Conservation (phyloP, 2,888 invertebrate genomes). For the Acronicta leporina region DNA sequence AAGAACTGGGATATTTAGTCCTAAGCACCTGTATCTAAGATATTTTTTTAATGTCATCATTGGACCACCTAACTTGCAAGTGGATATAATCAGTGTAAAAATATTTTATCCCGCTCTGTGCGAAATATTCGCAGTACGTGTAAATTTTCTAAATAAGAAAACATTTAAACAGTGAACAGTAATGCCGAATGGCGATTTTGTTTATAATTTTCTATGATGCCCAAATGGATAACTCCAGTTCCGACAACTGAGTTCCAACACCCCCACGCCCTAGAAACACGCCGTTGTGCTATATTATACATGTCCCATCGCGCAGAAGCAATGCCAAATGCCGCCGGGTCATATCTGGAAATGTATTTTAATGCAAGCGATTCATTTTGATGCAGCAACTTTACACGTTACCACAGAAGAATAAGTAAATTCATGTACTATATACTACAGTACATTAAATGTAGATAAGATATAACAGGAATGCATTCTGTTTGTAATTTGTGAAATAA, state of each 20-base stretch:
- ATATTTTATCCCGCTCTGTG: background rate
- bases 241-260: constrained; percentile 43
- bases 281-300: constrained; percentile 22
- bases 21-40: background rate
- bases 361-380: constrained; percentile 35
- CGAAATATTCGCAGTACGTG: background rate
- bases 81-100: constrained; percentile 6
- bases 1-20: background rate
- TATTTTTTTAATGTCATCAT: constrained; percentile 2
- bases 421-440: too few relatives aligned
- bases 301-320: constrained; percentile 26
- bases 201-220: constrained; percentile 19
- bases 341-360: constrained; percentile 45
- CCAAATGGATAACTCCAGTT: constrained; percentile 29
- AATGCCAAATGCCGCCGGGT: constrained; percentile 28
- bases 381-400: constrained; percentile 10
- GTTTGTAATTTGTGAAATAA: constrained; percentile 19
- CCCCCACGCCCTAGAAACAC: constrained; percentile 38
- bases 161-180: background rate
- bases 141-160: constrained; percentile 14
- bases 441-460: constrained; percentile 8
- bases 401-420: constrained; percentile 15
- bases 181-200: constrained; percentile 33
- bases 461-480: constrained; percentile 15
- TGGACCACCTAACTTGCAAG: background rate